Conservation (phyloP, 1,140 invertebrate genomes). For the Diachasma alloeum region DNA sequence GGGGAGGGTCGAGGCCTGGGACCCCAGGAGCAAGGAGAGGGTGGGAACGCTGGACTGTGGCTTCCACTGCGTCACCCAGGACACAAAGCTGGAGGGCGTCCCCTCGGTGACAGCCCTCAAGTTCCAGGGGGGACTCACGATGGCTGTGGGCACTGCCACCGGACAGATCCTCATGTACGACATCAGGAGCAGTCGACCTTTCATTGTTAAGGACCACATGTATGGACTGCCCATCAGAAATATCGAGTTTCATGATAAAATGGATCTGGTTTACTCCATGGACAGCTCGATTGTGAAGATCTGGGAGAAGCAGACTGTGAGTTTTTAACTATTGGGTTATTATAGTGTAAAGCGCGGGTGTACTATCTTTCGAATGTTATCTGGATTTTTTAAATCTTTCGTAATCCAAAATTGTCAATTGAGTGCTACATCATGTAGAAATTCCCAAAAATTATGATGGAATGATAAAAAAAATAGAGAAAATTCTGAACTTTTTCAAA, state of each 20-base stretch:
- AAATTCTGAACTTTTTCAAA: no score
- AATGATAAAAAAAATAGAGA: no score
- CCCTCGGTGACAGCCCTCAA: slow-evolving; percentile 84
- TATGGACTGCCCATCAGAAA: slow-evolving; percentile 92
- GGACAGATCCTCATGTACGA: slow-evolving; percentile 96
- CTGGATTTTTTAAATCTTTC: no score
- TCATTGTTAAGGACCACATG: slow-evolving; percentile 93
- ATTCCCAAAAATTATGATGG: no score
- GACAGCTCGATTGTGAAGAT: slow-evolving; percentile 93
- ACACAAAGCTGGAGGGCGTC: slow-evolving; percentile 69
- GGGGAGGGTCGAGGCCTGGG: slow-evolving; percentile 96
- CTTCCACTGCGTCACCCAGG: slow-evolving; percentile 72
- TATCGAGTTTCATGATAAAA: slow-evolving; percentile 84
- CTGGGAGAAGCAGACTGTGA: slow-evolving; percentile 91
- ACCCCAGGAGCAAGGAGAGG: slow-evolving; percentile 80
- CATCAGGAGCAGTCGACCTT: slow-evolving; percentile 89
- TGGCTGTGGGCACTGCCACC: slow-evolving; percentile 92
- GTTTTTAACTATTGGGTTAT: slow-evolving; percentile 40
- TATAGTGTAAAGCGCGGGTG: no score
- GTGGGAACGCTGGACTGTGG: slow-evolving; percentile 89
- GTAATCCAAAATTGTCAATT: no score
- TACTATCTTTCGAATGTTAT: no score
- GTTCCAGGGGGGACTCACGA: slow-evolving; percentile 82
- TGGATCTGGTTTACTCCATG: slow-evolving; percentile 90
- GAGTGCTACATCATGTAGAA: no score